Evolutionary conservation across 2,888 invertebrate genomes (phyloP), one percentile per base, ranked within the genome.

Genomic region (Tenthredo livida): DNA sequence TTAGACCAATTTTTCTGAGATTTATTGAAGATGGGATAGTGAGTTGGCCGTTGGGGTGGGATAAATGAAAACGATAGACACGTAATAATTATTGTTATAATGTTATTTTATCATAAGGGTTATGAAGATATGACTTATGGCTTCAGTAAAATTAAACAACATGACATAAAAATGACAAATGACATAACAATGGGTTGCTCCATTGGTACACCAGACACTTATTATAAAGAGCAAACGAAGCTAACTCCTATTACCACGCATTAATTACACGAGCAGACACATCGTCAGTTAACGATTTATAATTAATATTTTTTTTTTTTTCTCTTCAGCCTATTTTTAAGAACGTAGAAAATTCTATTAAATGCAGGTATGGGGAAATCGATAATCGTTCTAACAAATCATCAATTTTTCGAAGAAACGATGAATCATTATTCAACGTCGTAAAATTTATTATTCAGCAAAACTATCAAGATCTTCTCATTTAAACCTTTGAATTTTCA

Each of bases 81-180:
- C 67, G 86, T 86, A 84, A 86, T 88, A 87, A 86, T 87, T 86
- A 86, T 86, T 86, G 85, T 84, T 85, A 86, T 86, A 86, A 87
- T 87, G 86, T 88, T 88, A 84, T 86, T 88, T 88, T 87, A 89
- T 87, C 86, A 88, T 89, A 90, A 89, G 54, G 90, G 89, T 91
- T 91, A 91, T 88, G 88, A 89, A 89, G 88, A 89, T 89, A 89
- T 89, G 89, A 90, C 89, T 90, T 89, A 91, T 90, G 89, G 89
- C 89, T 90, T 89, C 88, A 87, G 88, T 91, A 90, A 90, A 91
- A 91, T 91, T 91, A 91, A 91, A 90, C 90, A 91, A 91, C 91
- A 89, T 90, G 90, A 90, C 90, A 90, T 92, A 91, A 92, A 91
- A 90, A 89, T 92, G 91, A 92, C 89, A 91, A 92, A 90, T 90